Percentiles rank a stretch among this genome's conserved stretches.
These are phyloP conservation scores for Colletes latitarsis DNA, from an alignment of 1,140 invertebrate species.

Conservation along the genomic window DNA sequence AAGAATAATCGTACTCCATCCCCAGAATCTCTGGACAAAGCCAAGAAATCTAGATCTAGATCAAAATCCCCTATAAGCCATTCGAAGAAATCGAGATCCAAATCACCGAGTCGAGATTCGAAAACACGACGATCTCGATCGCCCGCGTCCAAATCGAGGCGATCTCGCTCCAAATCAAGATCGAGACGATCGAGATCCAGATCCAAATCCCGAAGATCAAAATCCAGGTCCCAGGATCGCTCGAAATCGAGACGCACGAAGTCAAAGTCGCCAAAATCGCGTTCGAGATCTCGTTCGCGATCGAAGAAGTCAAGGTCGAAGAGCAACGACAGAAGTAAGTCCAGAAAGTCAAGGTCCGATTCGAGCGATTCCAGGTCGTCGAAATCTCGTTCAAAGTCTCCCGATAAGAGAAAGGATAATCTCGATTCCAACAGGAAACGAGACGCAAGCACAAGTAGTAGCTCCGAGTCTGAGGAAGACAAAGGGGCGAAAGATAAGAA, in stretches of 20 bases:
- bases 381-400: conserved; percentile 77
- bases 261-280: conserved; percentile 69
- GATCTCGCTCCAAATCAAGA: conserved; percentile 66
- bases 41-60: conserved; percentile 76
- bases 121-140: conserved; percentile 70
- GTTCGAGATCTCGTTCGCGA: conserved; percentile 67
- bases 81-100: conserved; percentile 67
- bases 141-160: conserved; percentile 62
- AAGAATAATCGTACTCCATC: conserved; percentile 78
- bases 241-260: conserved; percentile 66
- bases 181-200: conserved; percentile 68
- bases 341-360: conserved; percentile 73
- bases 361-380: conserved; percentile 76
- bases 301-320: conserved; percentile 76
- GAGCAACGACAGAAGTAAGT: conserved; percentile 75
- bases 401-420: conserved; percentile 79
- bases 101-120: conserved; percentile 69
- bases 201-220: conserved; percentile 69
- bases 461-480: conserved; percentile 74
- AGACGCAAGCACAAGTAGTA: conserved; percentile 74
- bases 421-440: conserved; percentile 73
- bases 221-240: conserved; percentile 66
- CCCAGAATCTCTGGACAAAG: conserved; percentile 67
- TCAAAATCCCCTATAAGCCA: conserved; percentile 74
- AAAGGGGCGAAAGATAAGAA: conserved; percentile 83